Base-by-base conservation (phyloP, 2,888 invertebrate species). In the Ichneumoninae sp. region DNA sequence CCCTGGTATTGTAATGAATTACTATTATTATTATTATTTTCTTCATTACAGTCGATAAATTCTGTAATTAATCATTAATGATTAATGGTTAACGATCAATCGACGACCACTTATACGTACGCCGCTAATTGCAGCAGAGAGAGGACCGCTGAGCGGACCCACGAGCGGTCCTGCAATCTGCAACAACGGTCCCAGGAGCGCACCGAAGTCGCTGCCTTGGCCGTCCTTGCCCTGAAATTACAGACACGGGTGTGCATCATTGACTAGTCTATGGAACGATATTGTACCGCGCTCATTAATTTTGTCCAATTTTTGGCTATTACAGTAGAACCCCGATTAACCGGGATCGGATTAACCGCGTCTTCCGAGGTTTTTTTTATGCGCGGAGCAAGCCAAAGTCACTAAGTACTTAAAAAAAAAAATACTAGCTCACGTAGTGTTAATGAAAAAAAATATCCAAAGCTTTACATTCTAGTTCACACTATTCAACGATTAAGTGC, bases 61-160 rank as follows among this genome's bases (percentile, higher is more conserved):
- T n/a, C 16, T 50, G 10, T n/a, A 8, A 54, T 19, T 47, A 8
- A 47, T 7, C 8, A 47, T 50, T 40, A 7, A 8, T 7, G 2
- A 54, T 19, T 22, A 36, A 16, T 13, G 3, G 6, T 47, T 16
- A 16, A 16, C 4, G 16, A 47, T 47, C 2, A 16, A 47, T 0
- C 16, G 44, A 16, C 44, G 50, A 66, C 40, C 16, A 36, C 22
- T 44, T 19, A 36, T 80, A 88, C 90, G 88, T 88, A 93, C 93
- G 44, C 90, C 90, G 77, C 92, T 93, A 65, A 86, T 91, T 10
- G 90, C 84, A 5, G 89, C 86, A 19, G 91, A 89, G 22, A 93
- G 26, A 1, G 93, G 93, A 1, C 92, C 93, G 0, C 90, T 66
- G 16, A 93, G 82, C 0, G 93, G 93, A 0, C 93, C 93, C 30